These are phyloP conservation scores for Ochropacha duplaris DNA, from an alignment of 2,888 invertebrate genomes.

Conservation along the genomic window DNA sequence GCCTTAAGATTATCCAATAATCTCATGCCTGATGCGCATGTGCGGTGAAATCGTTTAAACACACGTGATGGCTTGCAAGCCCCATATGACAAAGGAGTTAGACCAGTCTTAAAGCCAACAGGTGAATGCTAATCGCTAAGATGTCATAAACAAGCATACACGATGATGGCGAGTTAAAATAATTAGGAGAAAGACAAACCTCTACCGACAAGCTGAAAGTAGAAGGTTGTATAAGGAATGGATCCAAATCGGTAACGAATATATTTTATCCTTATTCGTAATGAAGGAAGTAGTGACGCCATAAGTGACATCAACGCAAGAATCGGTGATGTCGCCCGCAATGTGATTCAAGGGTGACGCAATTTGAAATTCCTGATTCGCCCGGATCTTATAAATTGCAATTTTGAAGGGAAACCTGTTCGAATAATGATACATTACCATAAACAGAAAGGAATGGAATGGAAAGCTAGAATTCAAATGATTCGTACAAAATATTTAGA, in stretches of 20 bases:
- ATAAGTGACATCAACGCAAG: conserved; percentile 45
- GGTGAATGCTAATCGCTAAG: conserved; percentile 44
- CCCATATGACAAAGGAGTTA: conserved; percentile 36
- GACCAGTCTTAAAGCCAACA: conserved; percentile 37
- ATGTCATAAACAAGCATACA: conserved; percentile 29
- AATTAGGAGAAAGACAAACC: conserved; percentile 33
- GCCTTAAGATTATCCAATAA: conserved; percentile 44
- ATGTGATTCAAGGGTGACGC: conserved; percentile 27
- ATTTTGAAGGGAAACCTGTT: conserved; percentile 15
- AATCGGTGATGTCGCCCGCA: conserved; percentile 16
- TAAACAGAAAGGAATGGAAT: neutral
- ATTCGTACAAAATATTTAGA: neutral
- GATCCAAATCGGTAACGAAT: conserved; percentile 12
- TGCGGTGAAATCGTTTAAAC: conserved; percentile 57
- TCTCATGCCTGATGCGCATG: conserved; percentile 37
- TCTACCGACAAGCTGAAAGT: conserved; percentile 25
- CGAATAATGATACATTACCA: conserved; percentile 2
- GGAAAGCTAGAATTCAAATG: conserved; percentile 1
- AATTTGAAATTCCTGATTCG: conserved; percentile 22
- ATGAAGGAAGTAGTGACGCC: conserved; percentile 29
- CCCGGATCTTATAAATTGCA: conserved; percentile 8
- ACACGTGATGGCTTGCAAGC: conserved; percentile 35
- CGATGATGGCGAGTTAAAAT: conserved; percentile 32
- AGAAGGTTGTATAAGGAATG: conserved; percentile 29
- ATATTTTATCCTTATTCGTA: conserved; percentile 12